These are phyloP conservation scores for Melieria crassipennis DNA, from an alignment of 2,888 invertebrate genomes.

Conservation along the genomic window DNA sequence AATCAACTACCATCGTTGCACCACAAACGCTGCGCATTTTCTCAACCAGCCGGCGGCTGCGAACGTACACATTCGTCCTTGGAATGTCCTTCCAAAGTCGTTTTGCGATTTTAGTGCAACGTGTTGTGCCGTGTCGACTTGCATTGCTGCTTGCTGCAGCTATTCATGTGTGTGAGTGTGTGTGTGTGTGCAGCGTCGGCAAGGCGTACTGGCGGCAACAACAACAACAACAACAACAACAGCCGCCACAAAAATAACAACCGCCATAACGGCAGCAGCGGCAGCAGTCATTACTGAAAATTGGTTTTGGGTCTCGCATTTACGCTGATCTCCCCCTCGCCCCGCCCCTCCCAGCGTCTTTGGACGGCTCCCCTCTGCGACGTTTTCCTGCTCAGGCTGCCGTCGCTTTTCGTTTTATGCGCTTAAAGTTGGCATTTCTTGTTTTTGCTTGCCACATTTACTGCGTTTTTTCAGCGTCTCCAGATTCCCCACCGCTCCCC, in stretches of 20 bases:
- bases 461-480: not conserved
- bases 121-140: no score
- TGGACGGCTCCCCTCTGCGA: not conserved
- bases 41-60: no score
- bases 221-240: slow-evolving; percentile 33
- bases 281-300: slow-evolving; percentile 32
- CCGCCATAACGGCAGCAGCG: slow-evolving; percentile 29
- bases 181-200: slow-evolving; percentile 39
- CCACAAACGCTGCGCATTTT: not conserved
- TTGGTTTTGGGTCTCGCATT: slow-evolving; percentile 36
- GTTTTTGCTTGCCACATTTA: slow-evolving; percentile 8
- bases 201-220: slow-evolving; percentile 34
- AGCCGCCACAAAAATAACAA: slow-evolving; percentile 19
- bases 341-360: not conserved
- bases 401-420: not conserved
- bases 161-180: slow-evolving; percentile 7
- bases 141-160: not conserved
- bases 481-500: slow-evolving; percentile 10
- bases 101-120: no score
- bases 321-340: slow-evolving; percentile 14
- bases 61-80: slow-evolving; percentile 41
- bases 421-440: not conserved
- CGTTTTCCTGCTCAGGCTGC: not conserved
- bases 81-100: slow-evolving; percentile 46
- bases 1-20: not conserved